Evolutionary conservation across 2,888 invertebrate species (phyloP), one percentile per base, ranked within the genome.

Genomic region (Mesorhabditis sp.): DNA sequence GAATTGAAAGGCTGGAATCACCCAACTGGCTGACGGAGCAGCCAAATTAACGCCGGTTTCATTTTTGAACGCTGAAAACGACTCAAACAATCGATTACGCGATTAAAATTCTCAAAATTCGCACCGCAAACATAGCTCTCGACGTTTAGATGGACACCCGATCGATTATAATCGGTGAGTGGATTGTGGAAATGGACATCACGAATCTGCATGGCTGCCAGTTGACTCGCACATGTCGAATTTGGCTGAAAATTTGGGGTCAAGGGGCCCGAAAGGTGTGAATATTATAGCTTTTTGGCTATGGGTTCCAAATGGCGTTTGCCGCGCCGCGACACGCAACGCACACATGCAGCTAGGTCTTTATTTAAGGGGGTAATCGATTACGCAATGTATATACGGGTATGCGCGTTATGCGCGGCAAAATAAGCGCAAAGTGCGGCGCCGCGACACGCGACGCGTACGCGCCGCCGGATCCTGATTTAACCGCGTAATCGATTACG

Each of bases 41-140:
- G n/a, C n/a, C n/a, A n/a, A n/a, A 67, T 43, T 44, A 66, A 4
- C 15, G 45, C 5, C 45, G 13, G 43, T n/a, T 66, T 44, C n/a
- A 67, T 41, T 58, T 61, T n/a, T 61, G 4, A 28, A 4, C 4
- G 44, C 4, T 44, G 4, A 43, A 43, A 66, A n/a, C 4, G 43
- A n/a, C n/a, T n/a, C n/a, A n/a, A n/a, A n/a, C 13, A 15, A 15
- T 62, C 58, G n/a, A 44, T 5, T 45, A 42, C n/a, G 64, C 5
- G 15, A 71, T 71, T 44, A 15, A 3, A 70, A 68, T 6, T 13
- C 15, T n/a, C 13, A 43, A 45, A 67, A 43, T 13, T 45, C 41
- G 0, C 64, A 82, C 80, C 82, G 67, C 82, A 82, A 28, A 73
- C 72, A 71, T 78, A 81, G 13, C 78, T 73, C 69, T 82, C 82